Evolutionary conservation across 2,888 invertebrate species (phyloP), one percentile per base, ranked within the genome.

Genomic region (Zhuqinia jingwanae): DNA sequence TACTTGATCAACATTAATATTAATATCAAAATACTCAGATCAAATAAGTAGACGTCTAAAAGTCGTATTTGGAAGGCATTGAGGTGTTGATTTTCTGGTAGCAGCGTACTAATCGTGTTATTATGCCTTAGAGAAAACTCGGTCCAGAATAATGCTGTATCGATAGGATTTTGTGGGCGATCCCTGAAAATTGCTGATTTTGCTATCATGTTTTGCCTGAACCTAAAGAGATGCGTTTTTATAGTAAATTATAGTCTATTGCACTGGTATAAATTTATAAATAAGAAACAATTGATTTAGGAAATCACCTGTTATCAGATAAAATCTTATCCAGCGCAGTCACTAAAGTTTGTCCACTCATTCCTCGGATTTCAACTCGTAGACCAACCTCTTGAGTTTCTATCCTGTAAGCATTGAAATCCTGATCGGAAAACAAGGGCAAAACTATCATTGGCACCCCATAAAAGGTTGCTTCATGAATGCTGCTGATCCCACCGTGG

Each of bases 91-190:
- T 47, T 83, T 88, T 87, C 87, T 0, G 90, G 90, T 42, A 89
- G 89, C 10, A 90, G 60, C 22, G 87, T 56, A 45, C 87, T 80
- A 6, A 75, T 70, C 0, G 88, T 88, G 50, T 89, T 89, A 20
- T 90, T 88, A 68, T 90, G 89, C 15, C 90, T 58, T 10, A 90
- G 68, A 2, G 86, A 89, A 73, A 89, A 90, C 63, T 90, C 90
- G 15, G 89, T 90, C 90, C 90, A 90, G 75, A 86, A 90, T 2
- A 90, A 88, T 0, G 88, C 89, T 2, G 86, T 85, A 8, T 89
- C 89, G 2, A 89, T 80, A 11, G 90, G 90, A 58, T 68, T 88
- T 78, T 76, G 79, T 2, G 89, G 89, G 2, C 89, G 76, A 47
- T 90, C 90, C 47, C 86, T 75, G 42, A 90, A 89, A 11, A 90